Evolutionary conservation across 2,113 vertebrate species (phyloP).

Genomic region (Scophthalmus maximus): DNA sequence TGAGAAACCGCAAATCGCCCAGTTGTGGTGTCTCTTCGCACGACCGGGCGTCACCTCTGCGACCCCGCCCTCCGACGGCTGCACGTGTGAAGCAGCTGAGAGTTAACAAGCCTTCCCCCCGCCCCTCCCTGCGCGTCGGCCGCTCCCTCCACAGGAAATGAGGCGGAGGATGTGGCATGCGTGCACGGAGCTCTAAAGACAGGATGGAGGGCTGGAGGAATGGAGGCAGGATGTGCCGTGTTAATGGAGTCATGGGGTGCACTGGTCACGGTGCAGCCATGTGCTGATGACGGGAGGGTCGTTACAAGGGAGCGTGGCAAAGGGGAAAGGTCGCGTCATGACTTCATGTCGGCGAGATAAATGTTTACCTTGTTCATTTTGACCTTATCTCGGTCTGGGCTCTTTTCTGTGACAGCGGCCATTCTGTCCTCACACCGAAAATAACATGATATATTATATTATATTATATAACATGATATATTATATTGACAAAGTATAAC

Average conservation of each 20-base stretch:
- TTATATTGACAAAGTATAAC: too few species aligned
- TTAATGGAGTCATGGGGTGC: slow-evolving; percentile 51
- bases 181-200: slow-evolving; percentile 39
- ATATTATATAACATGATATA: too few species aligned
- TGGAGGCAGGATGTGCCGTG: slow-evolving; percentile 16
- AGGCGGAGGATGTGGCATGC: slow-evolving; percentile 68
- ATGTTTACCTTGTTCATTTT: neutral
- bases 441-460: too few species aligned
- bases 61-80: slow-evolving; percentile 28
- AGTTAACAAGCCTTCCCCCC: slow-evolving; percentile 40
- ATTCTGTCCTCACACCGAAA: neutral
- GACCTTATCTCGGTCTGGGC: too few species aligned
- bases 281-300: slow-evolving; percentile 19
- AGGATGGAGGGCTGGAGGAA: slow-evolving; percentile 32
- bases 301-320: neutral
- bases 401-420: neutral
- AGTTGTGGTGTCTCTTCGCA: slow-evolving; percentile 19
- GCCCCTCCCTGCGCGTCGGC: slow-evolving; percentile 3
- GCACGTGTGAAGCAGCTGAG: slow-evolving; percentile 21
- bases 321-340: slow-evolving; percentile 10
- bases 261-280: slow-evolving; percentile 18
- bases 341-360: neutral
- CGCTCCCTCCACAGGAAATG: slow-evolving; percentile 67
- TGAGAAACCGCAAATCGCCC: neutral
- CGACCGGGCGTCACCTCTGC: neutral